A percentile compares a stretch with the other conserved stretches of the same genome.
Conservation (phyloP, 2,113 vertebrate species). For the Heliornis fulica region DNA sequence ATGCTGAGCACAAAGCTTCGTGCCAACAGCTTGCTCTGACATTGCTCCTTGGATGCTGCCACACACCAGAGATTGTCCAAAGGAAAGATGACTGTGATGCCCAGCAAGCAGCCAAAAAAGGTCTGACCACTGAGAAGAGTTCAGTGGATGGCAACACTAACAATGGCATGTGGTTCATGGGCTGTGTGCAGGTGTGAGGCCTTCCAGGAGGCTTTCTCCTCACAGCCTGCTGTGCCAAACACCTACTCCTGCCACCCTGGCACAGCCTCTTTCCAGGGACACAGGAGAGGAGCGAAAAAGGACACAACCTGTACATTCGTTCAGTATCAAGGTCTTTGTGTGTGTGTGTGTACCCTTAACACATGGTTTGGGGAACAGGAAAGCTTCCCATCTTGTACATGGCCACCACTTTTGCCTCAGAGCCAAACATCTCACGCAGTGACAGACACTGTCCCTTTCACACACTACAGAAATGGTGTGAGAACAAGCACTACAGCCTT, state of each 20-base stretch:
- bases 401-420: not conserved
- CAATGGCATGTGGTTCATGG: not conserved
- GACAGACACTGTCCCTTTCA: not conserved
- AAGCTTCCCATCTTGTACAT: not conserved
- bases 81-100: not conserved
- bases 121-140: not conserved
- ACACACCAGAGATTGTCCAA: not conserved
- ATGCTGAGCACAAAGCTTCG: not conserved
- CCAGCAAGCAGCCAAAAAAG: not conserved
- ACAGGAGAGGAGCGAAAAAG: not conserved
- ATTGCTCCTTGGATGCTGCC: not conserved
- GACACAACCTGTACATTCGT: not conserved
- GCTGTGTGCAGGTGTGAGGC: accelerated
- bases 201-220: not conserved
- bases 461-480: not conserved
- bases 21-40: not conserved
- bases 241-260: not conserved
- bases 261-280: not conserved
- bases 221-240: accelerated
- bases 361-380: not conserved
- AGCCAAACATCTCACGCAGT: not conserved
- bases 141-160: not conserved
- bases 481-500: not conserved
- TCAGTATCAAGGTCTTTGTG: not conserved
- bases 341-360: not conserved